phyloP scores from a whole-genome alignment of 2,888 invertebrate genomes.

The Ochropacha duplaris region DNA sequence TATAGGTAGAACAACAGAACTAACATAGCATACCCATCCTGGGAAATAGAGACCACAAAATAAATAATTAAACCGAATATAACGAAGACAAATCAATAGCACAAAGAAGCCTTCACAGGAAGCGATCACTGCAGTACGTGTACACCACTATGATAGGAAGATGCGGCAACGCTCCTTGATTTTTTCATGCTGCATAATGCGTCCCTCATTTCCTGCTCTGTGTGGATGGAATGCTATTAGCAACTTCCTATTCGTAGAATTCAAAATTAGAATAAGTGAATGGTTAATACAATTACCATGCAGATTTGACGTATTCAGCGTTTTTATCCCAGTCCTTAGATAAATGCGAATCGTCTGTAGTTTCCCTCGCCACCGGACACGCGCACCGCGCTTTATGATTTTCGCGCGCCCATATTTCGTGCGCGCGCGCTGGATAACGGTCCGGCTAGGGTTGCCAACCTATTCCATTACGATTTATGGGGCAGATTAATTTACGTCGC shows the following conservation, averaged over 20 bases:
- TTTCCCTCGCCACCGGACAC: conserved; percentile 14
- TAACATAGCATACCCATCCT: too few species aligned
- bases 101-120: not conserved
- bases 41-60: too few species aligned
- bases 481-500: conserved; percentile 47
- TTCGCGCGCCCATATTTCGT: conserved; percentile 65
- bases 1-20: too few species aligned
- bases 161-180: not conserved
- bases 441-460: conserved; percentile 44
- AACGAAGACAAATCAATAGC: not conserved
- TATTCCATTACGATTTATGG: conserved; percentile 41
- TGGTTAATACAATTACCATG: too few species aligned
- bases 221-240: not conserved
- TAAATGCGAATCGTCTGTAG: conserved; percentile 9
- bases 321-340: not conserved
- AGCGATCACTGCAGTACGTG: not conserved
- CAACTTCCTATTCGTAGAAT: not conserved
- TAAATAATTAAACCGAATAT: not conserved
- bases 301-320: not conserved
- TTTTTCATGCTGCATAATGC: not conserved
- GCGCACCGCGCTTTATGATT: conserved; percentile 56
- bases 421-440: conserved; percentile 47
- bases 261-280: not conserved
- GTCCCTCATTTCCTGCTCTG: not conserved
- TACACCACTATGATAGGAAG: not conserved